phyloP scores from a whole-genome alignment of 2,797 vertebrate species.

The Argyrosomus regius region DNA sequence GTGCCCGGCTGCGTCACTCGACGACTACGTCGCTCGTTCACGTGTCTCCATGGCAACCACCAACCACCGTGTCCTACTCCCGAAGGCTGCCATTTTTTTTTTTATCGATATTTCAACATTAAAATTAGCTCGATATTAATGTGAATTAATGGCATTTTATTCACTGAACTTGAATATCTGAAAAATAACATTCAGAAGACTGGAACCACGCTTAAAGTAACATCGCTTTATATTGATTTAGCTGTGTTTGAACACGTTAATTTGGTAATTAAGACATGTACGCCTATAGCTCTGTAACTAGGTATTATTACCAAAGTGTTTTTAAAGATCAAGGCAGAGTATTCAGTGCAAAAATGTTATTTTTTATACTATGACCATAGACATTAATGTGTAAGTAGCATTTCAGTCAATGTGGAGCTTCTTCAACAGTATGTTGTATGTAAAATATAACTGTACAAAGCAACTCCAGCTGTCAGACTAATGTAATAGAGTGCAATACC shows the following conservation, averaged over 20 bases:
- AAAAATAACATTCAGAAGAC: background rate
- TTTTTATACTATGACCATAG: background rate
- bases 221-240: background rate
- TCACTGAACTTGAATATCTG: background rate
- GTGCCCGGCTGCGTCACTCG: slow-evolving; percentile 51
- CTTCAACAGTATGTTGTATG: background rate
- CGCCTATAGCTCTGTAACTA: too few species aligned
- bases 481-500: background rate
- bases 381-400: background rate
- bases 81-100: background rate
- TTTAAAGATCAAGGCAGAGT: background rate
- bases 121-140: background rate
- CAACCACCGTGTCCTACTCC: background rate
- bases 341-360: background rate
- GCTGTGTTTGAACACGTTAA: background rate
- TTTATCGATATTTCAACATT: background rate
- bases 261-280: too few species aligned
- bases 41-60: slow-evolving; percentile 61
- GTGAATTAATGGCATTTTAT: background rate
- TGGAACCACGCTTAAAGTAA: background rate
- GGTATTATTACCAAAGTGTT: background rate
- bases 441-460: background rate
- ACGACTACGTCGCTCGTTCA: slow-evolving; percentile 1
- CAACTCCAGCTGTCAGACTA: background rate
- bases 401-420: background rate